Base-by-base conservation (phyloP, 2,113 vertebrate species). In the Tretioscincus oriximinensis region DNA sequence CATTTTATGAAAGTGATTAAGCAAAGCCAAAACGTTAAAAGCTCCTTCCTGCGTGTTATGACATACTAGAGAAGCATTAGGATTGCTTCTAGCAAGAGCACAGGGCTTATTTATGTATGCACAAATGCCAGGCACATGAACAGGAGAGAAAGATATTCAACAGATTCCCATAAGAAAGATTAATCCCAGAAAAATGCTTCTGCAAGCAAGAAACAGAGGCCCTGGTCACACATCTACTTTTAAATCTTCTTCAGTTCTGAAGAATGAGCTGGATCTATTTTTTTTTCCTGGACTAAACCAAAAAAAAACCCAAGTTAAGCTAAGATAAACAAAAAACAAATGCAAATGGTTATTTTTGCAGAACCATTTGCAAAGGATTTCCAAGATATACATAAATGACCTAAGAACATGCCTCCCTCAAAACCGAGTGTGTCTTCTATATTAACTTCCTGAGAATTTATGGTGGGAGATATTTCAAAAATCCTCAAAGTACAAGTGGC, bases 21-120 rank as follows among this genome's bases (percentile, higher is more conserved):
- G 78, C 70, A 64, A 80, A 73, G 64, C 26, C 41, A 73, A 73
- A 58, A 49, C 51, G 64, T 64, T 35, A 80, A 63, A n/a, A 21
- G 61, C 14, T 31, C 26, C 41, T 26, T 29, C 78, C 26, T 51
- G 21, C 61, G 26, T 45, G 29, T 65, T 18, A 65, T 18, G 5
- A 80, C 54, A 28, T 70, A 26, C 10, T 73, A 49, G 21, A 49
- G 12, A 29, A 45, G 45, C 26, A 45, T 14, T 22, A 14, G 51
- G 4, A 21, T 24, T 72, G 68, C 20, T 60, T 31, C 60, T 51
- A 73, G 78, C 41, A 51, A 10, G 9, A 47, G 9, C 20, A 26
- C 20, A 29, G 63, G 11, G 35, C 22, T 49, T 18, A 21, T 49
- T 72, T 63, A 71, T 20, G 24, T n/a, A 80, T 49, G 26, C 20